Evolutionary conservation across 2,113 vertebrate species (phyloP).

Genomic region (Narcine bancroftii): DNA sequence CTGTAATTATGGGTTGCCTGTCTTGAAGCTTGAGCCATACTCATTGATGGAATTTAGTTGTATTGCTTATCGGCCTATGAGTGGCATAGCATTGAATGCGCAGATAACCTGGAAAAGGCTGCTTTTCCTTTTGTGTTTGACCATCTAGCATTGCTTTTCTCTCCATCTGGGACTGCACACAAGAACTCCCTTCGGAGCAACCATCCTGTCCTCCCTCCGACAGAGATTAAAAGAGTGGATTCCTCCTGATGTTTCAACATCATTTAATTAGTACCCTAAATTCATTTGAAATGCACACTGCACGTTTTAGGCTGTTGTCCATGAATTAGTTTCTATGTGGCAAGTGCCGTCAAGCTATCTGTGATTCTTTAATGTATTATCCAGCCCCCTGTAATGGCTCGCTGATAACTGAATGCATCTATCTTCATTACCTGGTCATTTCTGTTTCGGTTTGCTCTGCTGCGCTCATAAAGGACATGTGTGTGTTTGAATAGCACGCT

Average conservation of each 20-base stretch:
- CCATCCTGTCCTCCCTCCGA: slow-evolving; percentile 40
- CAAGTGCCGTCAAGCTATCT: slow-evolving; percentile 84
- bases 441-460: slow-evolving; percentile 72
- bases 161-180: slow-evolving; percentile 45
- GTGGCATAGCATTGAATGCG: background rate
- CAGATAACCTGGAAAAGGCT: background rate
- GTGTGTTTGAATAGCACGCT: slow-evolving; percentile 74
- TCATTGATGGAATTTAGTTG: slow-evolving; percentile 16
- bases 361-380: slow-evolving; percentile 93
- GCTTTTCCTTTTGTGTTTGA: background rate
- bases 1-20: background rate
- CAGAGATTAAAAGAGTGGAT: slow-evolving; percentile 57
- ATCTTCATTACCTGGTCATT: slow-evolving; percentile 91
- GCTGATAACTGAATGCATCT: slow-evolving; percentile 92
- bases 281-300: slow-evolving; percentile 81
- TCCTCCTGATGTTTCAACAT: slow-evolving; percentile 62
- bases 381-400: slow-evolving; percentile 81
- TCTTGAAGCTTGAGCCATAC: background rate
- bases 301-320: slow-evolving; percentile 76
- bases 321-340: slow-evolving; percentile 95
- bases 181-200: slow-evolving; percentile 46
- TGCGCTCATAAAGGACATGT: slow-evolving; percentile 71
- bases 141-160: slow-evolving; percentile 39
- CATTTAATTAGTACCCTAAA: slow-evolving; percentile 75
- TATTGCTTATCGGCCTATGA: background rate